phyloP scores from a whole-genome alignment of 1,140 invertebrate genomes.

The Pseudomyrmex gracilis region DNA sequence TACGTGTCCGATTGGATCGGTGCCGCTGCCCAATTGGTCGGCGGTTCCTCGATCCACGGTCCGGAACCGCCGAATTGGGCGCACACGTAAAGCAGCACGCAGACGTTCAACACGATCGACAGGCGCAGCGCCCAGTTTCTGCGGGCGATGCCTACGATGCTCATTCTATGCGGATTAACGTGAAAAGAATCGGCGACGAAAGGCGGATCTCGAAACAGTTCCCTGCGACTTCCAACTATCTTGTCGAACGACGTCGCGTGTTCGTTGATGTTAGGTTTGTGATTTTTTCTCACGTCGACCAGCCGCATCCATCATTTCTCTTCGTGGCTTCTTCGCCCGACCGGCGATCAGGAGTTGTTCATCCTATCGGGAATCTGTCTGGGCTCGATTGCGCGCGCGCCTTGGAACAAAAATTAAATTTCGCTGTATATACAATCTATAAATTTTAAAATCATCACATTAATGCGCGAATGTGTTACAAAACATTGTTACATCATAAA shows the following conservation, averaged over 20 bases:
- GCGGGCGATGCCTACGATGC: constrained; percentile 79
- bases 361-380: constrained; percentile 38
- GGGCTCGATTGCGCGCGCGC: neutral
- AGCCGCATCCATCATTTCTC: constrained; percentile 62
- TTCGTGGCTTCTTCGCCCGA: constrained; percentile 40
- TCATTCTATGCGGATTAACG: constrained; percentile 56
- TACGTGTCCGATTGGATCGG: constrained; percentile 69
- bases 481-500: neutral
- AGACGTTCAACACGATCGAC: constrained; percentile 90
- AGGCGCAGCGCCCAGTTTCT: constrained; percentile 90
- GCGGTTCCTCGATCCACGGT: constrained; percentile 83
- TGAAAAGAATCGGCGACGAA: neutral
- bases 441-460: neutral
- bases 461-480: neutral
- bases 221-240: neutral
- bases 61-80: constrained; percentile 85
- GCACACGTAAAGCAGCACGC: constrained; percentile 89
- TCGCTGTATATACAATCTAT: neutral
- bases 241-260: neutral
- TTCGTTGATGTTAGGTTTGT: neutral
- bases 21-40: constrained; percentile 76
- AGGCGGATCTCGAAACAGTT: neutral
- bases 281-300: neutral
- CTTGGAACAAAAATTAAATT: neutral
- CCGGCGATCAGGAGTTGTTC: constrained; percentile 67